Evolutionary conservation across 2,113 vertebrate species (phyloP).

Genomic region (Rhinolophus ferrumequinum): DNA sequence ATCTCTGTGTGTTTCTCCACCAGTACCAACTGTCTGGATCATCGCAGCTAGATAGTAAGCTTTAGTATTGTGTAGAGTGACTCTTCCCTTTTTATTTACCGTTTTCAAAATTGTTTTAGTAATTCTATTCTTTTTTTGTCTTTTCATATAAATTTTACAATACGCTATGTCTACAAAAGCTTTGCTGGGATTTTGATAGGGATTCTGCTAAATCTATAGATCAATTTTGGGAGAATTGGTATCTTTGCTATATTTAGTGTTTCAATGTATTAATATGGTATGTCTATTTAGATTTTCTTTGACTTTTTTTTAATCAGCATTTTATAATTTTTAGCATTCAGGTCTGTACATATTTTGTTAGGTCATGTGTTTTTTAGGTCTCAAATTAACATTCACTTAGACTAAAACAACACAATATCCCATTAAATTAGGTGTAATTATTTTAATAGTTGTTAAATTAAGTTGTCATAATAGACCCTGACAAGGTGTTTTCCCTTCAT

Average conservation of each 20-base stretch:
- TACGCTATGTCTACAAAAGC: not conserved
- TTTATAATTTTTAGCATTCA: conserved; percentile 14
- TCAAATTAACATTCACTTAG: not conserved
- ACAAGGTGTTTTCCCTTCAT: conserved; percentile 17
- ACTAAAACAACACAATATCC: conserved; percentile 1
- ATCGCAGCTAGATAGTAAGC: not conserved
- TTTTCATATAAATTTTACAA: conserved; percentile 31
- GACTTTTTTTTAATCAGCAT: not conserved
- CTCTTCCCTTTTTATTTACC: not conserved
- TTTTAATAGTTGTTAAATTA: conserved; percentile 61
- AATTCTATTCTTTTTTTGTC: not conserved
- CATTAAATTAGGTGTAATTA: conserved; percentile 25
- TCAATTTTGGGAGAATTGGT: not conserved
- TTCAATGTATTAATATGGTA: not conserved
- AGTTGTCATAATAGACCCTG: conserved; percentile 16
- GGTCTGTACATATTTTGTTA: not conserved
- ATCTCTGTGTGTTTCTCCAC: not conserved
- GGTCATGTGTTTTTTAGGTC: not conserved
- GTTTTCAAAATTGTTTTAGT: conserved; percentile 26
- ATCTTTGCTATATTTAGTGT: conserved; percentile 4
- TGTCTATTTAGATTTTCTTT: not conserved
- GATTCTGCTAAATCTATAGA: not conserved
- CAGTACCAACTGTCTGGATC: not conserved
- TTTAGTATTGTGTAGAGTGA: not conserved
- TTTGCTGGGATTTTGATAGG: not conserved